Base-by-base conservation (phyloP, 1,140 invertebrate species). In the Luehdorfia chinensis region DNA sequence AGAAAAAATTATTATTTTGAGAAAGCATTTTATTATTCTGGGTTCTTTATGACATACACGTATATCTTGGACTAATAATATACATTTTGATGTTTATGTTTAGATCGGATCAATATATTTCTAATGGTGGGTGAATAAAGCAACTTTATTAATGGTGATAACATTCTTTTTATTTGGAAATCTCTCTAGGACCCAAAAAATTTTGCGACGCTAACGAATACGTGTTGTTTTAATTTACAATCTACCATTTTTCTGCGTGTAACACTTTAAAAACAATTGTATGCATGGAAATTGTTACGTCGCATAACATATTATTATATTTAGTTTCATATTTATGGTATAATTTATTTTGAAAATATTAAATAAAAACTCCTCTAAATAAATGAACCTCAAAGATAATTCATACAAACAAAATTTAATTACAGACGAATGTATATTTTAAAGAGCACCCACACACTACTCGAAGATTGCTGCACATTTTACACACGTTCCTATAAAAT, bases 81-180 rank as follows among this genome's bases (percentile, higher is more conserved):
- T 65, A 53, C 64, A 68, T 75, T 80, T 80, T 58, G 66, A 80
- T 83, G 68, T 83, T 79, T 85, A 53, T 85, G 78, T 85, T 84
- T 81, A 81, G 75, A 80, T 78, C 67, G 56, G 60, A 76, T 51
- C 75, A 73, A 60, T 66, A 77, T 66, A 76, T 75, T 75, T 76
- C 63, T 75, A 66, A 76, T 66, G 62, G 65, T 76, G 69, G 66
- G 58, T 76, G 55, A 85, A 84, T 84, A 85, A 85, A 81, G 66
- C 72, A 70, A 81, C 55, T 76, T 77, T 80, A 58, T 83, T 72
- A 72, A 61, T 83, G 72, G 72, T 59, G 55, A 66, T 54, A 50
- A 37, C 47, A 53, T 58, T 65, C 66, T 76, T 59, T 66, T 69
- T 72, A 74, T 67, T 53, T 69, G 57, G 50, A 28, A 31, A 50